These are phyloP conservation scores for Darevskia mixta DNA, from an alignment of 2,797 vertebrate genomes.

Conservation along the genomic window DNA sequence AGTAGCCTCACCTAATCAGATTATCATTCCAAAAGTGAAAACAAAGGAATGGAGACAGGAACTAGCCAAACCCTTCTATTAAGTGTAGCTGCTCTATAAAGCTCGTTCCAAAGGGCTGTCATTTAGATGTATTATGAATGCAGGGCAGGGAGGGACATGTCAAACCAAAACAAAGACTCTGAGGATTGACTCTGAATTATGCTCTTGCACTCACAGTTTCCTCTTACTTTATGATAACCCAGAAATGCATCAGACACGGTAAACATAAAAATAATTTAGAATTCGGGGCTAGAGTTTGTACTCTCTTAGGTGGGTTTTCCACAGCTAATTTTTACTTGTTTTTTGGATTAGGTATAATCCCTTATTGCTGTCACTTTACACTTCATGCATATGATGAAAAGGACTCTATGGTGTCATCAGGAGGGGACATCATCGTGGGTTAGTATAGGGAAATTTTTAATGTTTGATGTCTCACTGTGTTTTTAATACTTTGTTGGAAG, in stretches of 20 bases:
- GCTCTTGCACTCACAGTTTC: background rate
- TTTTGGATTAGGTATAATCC: background rate
- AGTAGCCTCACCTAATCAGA: constrained; percentile 47
- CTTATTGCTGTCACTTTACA: background rate
- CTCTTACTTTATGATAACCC: background rate
- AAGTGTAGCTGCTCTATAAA: constrained; percentile 30
- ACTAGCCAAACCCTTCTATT: constrained; percentile 36
- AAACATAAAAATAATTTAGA: background rate
- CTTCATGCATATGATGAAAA: fast-evolving
- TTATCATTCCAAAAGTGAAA: constrained; percentile 38
- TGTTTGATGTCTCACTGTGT: too few relatives aligned
- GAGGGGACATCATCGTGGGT: background rate
- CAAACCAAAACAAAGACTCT: constrained; percentile 37
- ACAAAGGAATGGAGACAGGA: constrained; percentile 12
- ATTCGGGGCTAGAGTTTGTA: constrained; percentile 9
- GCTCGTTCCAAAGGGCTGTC: constrained; percentile 19
- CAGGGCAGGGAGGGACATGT: background rate
- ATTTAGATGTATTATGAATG: constrained; percentile 16
- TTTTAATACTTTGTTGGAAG: too few relatives aligned
- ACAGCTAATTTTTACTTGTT: background rate
- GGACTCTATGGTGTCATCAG: background rate
- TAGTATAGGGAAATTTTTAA: too few relatives aligned
- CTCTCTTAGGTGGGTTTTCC: background rate
- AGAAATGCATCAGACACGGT: constrained; percentile 18
- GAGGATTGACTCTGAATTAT: constrained; percentile 13